Conservation (phyloP, 1,140 invertebrate genomes). For the Lepidurus couesii region DNA sequence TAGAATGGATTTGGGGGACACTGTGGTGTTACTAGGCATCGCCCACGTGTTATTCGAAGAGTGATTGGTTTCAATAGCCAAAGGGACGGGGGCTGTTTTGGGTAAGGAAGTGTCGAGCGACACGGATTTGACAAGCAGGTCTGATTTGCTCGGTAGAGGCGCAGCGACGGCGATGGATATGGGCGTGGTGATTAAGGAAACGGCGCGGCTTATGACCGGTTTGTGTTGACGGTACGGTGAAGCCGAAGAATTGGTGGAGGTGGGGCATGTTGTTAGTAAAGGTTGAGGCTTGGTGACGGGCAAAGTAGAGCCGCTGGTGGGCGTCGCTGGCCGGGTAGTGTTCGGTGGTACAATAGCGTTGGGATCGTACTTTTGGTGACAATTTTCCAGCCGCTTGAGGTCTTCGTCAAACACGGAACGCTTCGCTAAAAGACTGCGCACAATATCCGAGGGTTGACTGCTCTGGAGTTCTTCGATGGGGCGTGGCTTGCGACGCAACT, state of each 20-base stretch:
- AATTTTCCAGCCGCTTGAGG: constrained; percentile 82
- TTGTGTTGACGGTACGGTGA: background rate
- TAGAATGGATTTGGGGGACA: background rate
- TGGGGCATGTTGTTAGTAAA: background rate
- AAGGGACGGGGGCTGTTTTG: background rate
- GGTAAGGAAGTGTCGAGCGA: background rate
- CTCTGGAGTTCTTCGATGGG: constrained; percentile 54
- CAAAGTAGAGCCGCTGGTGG: background rate
- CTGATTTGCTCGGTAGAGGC: background rate
- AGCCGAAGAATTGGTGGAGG: background rate
- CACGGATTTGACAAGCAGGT: background rate
- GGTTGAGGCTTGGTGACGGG: background rate
- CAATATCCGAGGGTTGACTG: constrained; percentile 82
- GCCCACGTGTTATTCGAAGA: background rate
- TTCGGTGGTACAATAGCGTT: constrained; percentile 39
- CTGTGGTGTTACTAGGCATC: background rate
- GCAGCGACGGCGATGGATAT: constrained; percentile 23
- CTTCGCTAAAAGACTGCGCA: constrained; percentile 83
- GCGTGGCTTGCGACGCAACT: constrained; percentile 58
- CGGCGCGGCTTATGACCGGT: constrained; percentile 23
- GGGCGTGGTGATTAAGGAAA: constrained; percentile 1
- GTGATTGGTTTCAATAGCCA: background rate
- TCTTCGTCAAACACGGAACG: constrained; percentile 94
- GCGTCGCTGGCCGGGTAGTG: background rate
- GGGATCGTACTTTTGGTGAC: constrained; percentile 74